Base-by-base conservation (phyloP, 1,140 invertebrate species). In the Lepidurus apus region DNA sequence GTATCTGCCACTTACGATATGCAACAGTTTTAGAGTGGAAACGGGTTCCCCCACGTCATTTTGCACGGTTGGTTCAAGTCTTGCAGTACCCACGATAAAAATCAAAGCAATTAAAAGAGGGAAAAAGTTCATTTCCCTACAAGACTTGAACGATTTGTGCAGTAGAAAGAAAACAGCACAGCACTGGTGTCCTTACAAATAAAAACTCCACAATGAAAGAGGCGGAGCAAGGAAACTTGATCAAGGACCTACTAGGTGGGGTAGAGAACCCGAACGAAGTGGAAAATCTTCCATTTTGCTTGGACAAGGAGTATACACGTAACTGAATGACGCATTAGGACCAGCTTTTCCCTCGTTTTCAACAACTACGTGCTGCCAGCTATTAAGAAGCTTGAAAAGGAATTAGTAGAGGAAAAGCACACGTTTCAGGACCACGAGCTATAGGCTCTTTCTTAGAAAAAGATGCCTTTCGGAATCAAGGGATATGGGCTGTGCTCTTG, bases 11-110 rank as follows among this genome's bases (percentile, higher is more conserved):
- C 44, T 21, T 77, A 77, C 76, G 24, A 77, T 47, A 65, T 77
- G 76, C n/a, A 77, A 11, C 9, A 77, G 44, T 45, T 65, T 77
- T 24, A 77, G 17, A 2, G 76, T 77, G 24, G 53, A 65, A 65
- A 65, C 53, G 53, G 53, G 21, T 7, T 17, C 13, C 13, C 53
- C 53, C 6, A 65, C 53, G 17, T 65, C 53, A 65, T 65, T 65
- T 65, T 65, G 53, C n/a, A 65, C 53, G 10, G 53, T 65, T n/a
- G 53, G 53, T 65, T 65, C 53, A 17, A 65, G 53, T 65, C 53
- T 65, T 65, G 21, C 53, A 65, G 53, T 65, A 13, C 21, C 21
- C 8, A 65, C 13, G 21, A 8, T 21, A n/a, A 65, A 17, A 65
- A 65, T 7, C 1, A 65, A 1, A 65, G 8, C 17, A n/a, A 65